phyloP scores from a whole-genome alignment of 1,140 invertebrate species.

The Palaemon carinicauda region DNA sequence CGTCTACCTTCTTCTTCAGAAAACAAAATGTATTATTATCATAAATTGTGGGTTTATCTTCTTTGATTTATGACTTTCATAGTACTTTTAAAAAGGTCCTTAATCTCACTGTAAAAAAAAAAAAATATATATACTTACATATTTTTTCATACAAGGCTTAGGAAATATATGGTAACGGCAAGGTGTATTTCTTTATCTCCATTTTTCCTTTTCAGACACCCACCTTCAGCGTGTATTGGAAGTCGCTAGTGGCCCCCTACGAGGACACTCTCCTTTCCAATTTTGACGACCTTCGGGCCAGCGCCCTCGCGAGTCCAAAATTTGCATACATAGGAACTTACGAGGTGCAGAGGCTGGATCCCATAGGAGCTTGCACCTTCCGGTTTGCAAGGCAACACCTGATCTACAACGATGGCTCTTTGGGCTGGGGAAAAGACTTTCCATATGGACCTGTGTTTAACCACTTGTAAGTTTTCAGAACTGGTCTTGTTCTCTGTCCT shows the following conservation, averaged over 20 bases:
- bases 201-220: conserved; percentile 1
- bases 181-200: too few relatives aligned
- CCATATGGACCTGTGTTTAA: conserved; percentile 36
- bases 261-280: conserved; percentile 25
- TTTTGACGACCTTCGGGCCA: conserved; percentile 13
- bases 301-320: conserved; percentile 15
- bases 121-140: too few relatives aligned
- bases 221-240: conserved; percentile 27
- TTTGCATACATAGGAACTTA: conserved; percentile 45
- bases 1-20: too few relatives aligned
- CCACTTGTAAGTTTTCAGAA: too few relatives aligned
- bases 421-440: conserved; percentile 38
- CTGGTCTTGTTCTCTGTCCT: too few relatives aligned
- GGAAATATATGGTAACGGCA: too few relatives aligned
- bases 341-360: conserved; percentile 41
- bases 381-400: conserved; percentile 33
- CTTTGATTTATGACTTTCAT: too few relatives aligned
- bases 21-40: too few relatives aligned
- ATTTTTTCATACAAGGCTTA: too few relatives aligned
- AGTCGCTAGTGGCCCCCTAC: conserved; percentile 36
- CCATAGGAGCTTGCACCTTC: conserved; percentile 43
- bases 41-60: too few relatives aligned
- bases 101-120: too few relatives aligned
- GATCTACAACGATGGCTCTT: conserved; percentile 46
- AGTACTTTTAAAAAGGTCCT: too few relatives aligned